These are phyloP conservation scores for Linepithema humile DNA, from an alignment of 1,140 invertebrate species.

Conservation along the genomic window DNA sequence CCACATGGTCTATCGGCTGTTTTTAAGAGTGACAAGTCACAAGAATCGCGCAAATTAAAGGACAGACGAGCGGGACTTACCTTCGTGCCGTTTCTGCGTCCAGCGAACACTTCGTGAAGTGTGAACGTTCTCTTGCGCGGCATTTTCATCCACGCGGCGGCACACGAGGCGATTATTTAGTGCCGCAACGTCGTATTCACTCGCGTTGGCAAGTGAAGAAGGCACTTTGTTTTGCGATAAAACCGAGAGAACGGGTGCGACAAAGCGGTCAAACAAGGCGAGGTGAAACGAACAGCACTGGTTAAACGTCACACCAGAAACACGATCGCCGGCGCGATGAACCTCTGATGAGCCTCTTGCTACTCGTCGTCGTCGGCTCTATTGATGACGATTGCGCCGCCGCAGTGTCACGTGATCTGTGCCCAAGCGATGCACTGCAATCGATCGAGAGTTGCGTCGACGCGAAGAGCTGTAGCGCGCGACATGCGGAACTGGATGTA, in stretches of 20 bases:
- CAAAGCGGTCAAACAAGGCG: background rate
- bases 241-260: background rate
- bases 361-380: conserved; percentile 4
- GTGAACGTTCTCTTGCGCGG: conserved; percentile 38
- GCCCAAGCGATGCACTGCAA: background rate
- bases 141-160: conserved; percentile 55
- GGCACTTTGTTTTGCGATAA: background rate
- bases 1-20: conserved; percentile 39
- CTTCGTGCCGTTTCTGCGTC: conserved; percentile 40
- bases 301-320: background rate
- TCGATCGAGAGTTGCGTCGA: conserved; percentile 59
- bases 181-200: background rate
- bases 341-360: no score
- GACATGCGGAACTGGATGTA: background rate
- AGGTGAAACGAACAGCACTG: background rate
- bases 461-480: background rate
- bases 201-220: background rate
- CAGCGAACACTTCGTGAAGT: conserved; percentile 1
- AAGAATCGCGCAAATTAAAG: background rate
- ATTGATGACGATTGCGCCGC: conserved; percentile 23
- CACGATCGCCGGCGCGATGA: background rate
- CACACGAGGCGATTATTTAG: background rate
- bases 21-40: background rate
- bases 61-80: conserved; percentile 49
- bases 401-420: conserved; percentile 53